These are phyloP conservation scores for Gambelia wislizenii DNA, from an alignment of 2,797 vertebrate species.

Conservation along the genomic window DNA sequence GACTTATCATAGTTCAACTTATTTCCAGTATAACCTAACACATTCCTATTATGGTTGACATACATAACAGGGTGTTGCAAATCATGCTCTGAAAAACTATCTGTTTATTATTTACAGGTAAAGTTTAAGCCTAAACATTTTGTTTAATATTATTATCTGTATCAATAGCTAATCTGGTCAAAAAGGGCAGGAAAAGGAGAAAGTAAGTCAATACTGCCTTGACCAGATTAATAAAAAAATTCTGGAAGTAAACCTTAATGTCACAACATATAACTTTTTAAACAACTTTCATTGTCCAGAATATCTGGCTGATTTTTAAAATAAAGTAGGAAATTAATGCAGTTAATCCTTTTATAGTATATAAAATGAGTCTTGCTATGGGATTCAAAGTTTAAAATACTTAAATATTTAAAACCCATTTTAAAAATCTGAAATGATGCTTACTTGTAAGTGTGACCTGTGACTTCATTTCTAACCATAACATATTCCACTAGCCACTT, in stretches of 20 bases:
- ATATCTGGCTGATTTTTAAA: background rate
- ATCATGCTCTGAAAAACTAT: background rate
- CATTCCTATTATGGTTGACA: background rate
- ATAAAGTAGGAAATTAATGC: background rate
- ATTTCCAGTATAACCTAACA: background rate
- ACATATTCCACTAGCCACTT: constrained; percentile 98
- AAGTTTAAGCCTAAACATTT: background rate
- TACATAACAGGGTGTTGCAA: background rate
- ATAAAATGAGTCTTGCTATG: background rate
- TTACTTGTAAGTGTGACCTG: constrained; percentile 98
- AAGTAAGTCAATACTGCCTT: background rate
- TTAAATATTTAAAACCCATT: background rate
- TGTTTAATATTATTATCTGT: background rate
- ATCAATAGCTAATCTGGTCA: background rate
- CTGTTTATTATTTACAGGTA: background rate
- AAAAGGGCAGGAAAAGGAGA: background rate
- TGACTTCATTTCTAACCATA: constrained; percentile 97
- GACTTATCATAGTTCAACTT: background rate
- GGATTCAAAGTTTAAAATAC: background rate
- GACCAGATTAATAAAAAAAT: background rate
- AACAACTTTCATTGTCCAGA: background rate
- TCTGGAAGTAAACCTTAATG: background rate
- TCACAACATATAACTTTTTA: background rate
- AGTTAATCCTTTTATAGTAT: background rate
- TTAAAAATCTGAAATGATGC: constrained; percentile 65